Percentiles rank a stretch among this genome's conserved stretches.
Evolutionary conservation across 92 coral and sea anemone species (phyloP).

Genomic region (Bergia sp.): DNA sequence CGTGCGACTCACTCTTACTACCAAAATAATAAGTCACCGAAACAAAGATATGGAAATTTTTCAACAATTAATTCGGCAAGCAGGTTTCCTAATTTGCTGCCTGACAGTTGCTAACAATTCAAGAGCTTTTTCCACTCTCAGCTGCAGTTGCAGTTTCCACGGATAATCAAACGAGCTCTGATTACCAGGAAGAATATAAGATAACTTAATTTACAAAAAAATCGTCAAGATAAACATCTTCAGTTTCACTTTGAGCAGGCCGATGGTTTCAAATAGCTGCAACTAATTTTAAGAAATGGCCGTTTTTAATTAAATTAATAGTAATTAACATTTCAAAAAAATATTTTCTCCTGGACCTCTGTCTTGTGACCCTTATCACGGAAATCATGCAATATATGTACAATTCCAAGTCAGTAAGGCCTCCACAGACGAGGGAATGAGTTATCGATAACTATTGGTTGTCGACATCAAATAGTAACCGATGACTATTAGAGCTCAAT

Average conservation of each 20-base stretch:
- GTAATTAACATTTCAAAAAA: no score
- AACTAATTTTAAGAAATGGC: no score
- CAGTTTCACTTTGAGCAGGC: neutral
- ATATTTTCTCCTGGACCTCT: neutral
- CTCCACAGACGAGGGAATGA: no score
- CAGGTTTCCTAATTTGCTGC: neutral
- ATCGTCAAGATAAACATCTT: neutral
- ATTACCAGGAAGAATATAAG: neutral
- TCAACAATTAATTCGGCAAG: neutral
- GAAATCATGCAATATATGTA: neutral
- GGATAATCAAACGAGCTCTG: neutral
- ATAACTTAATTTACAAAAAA: neutral
- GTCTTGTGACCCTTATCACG: neutral
- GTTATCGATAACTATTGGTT: no score
- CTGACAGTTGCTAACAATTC: neutral
- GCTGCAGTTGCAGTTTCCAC: neutral
- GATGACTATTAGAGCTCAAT: no score
- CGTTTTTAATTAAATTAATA: neutral
- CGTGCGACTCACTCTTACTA: neutral
- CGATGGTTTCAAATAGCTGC: neutral
- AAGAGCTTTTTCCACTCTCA: no score
- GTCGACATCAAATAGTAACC: no score
- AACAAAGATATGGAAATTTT: neutral
- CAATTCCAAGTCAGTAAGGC: no score
- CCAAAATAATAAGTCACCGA: neutral